Conservation (phyloP, 2,113 vertebrate species). For the Geothlypis trichas region DNA sequence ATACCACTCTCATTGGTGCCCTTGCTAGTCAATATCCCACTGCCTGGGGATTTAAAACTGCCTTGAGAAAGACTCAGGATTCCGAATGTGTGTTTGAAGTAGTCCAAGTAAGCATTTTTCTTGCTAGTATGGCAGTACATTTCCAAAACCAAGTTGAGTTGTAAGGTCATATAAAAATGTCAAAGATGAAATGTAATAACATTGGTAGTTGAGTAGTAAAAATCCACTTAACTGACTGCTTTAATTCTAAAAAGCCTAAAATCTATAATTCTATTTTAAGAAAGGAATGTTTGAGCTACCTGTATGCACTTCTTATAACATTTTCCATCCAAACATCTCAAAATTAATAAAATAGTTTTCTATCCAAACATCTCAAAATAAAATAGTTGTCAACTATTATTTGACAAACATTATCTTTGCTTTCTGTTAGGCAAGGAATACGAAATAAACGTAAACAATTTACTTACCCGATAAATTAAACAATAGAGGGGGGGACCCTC, state of each 20-base stretch:
- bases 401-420: neutral
- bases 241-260: neutral
- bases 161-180: neutral
- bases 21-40: neutral
- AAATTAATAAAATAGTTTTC: neutral
- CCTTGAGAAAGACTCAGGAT: neutral
- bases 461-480: neutral
- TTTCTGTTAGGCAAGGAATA: neutral
- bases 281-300: neutral
- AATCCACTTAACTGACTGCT: neutral
- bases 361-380: neutral
- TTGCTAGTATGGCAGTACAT: neutral
- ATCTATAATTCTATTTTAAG: neutral
- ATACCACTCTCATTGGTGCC: rapidly evolving
- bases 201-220: neutral
- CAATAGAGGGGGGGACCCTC: neutral
- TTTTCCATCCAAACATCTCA: neutral
- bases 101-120: neutral
- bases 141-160: neutral
- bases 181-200: neutral
- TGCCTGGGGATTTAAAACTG: neutral
- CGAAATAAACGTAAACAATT: neutral
- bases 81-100: neutral
- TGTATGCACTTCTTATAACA: rapidly evolving
- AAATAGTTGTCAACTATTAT: neutral